These are phyloP conservation scores for Laticauda laticaudata DNA, from an alignment of 2,113 vertebrate species.

Conservation along the genomic window DNA sequence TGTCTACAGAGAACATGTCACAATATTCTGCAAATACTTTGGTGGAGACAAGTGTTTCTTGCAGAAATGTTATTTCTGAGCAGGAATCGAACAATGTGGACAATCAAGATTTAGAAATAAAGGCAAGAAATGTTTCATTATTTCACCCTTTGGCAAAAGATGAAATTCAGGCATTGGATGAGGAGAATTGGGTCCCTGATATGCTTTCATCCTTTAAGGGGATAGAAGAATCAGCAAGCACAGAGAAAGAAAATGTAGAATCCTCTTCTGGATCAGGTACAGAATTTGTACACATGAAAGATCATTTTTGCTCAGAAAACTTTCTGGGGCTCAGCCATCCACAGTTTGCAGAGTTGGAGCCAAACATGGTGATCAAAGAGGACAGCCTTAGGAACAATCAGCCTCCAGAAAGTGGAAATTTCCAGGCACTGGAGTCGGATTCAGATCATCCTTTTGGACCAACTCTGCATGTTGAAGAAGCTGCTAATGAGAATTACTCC, in stretches of 20 bases:
- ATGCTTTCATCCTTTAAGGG: slow-evolving; percentile 1
- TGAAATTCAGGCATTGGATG: background rate
- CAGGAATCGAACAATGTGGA: background rate
- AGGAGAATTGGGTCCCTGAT: background rate
- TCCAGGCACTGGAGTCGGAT: background rate
- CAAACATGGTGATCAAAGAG: background rate
- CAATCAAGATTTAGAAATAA: background rate
- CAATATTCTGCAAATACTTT: background rate
- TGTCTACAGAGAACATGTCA: background rate
- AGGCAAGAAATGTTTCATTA: background rate
- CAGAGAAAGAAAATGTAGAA: background rate
- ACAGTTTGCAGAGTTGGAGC: slow-evolving; percentile 31
- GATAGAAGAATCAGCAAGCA: background rate
- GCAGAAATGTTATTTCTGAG: background rate
- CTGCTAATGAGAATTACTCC: background rate
- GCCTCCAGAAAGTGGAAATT: slow-evolving; percentile 1
- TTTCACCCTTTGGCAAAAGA: background rate
- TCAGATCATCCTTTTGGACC: slow-evolving; percentile 9
- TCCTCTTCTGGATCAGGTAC: background rate
- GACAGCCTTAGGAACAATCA: slow-evolving; percentile 7
- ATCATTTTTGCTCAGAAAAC: slow-evolving; percentile 17
- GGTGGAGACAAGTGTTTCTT: background rate
- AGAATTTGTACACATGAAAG: background rate
- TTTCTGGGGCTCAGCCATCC: background rate
- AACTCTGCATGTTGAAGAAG: background rate